These are phyloP conservation scores for Bufo bufo DNA, from an alignment of 2,113 vertebrate genomes.

Conservation along the genomic window DNA sequence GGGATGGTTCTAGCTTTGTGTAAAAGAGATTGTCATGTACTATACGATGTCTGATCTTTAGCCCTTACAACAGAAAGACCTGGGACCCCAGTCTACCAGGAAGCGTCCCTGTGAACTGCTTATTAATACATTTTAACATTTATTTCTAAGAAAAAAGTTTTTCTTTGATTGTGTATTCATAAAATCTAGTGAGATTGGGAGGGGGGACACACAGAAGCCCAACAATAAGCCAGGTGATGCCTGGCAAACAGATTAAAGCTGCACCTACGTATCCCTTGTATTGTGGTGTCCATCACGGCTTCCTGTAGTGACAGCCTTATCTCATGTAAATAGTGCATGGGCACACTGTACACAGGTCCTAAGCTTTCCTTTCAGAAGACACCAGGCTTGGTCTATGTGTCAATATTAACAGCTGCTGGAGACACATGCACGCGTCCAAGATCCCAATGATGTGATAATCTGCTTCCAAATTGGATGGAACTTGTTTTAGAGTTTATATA, in stretches of 20 bases:
- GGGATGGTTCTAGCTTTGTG: no score
- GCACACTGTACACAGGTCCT: not conserved
- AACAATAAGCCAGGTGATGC: not conserved
- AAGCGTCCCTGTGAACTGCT: no score
- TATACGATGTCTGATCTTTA: no score
- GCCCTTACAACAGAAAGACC: no score
- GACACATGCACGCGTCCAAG: not conserved
- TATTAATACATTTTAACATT: no score
- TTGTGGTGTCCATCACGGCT: not conserved
- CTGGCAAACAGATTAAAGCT: not conserved
- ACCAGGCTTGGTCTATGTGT: not conserved
- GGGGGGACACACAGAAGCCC: no score
- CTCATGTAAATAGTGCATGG: slow-evolving; percentile 27
- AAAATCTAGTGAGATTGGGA: no score
- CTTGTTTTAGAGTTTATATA: not conserved
- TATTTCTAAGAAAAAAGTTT: no score
- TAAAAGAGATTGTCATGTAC: no score
- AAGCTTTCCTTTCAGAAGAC: slow-evolving; percentile 1
- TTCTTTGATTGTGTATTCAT: no score
- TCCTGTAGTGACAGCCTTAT: slow-evolving; percentile 39
- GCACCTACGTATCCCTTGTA: no score
- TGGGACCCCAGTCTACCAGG: no score
- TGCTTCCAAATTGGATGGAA: not conserved
- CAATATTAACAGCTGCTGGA: slow-evolving; percentile 42
- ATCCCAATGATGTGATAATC: slow-evolving; percentile 1